Evolutionary conservation across 2,797 vertebrate genomes (phyloP), one percentile per base, ranked within the genome.

Genomic region (Tamandua tetradactyla): DNA sequence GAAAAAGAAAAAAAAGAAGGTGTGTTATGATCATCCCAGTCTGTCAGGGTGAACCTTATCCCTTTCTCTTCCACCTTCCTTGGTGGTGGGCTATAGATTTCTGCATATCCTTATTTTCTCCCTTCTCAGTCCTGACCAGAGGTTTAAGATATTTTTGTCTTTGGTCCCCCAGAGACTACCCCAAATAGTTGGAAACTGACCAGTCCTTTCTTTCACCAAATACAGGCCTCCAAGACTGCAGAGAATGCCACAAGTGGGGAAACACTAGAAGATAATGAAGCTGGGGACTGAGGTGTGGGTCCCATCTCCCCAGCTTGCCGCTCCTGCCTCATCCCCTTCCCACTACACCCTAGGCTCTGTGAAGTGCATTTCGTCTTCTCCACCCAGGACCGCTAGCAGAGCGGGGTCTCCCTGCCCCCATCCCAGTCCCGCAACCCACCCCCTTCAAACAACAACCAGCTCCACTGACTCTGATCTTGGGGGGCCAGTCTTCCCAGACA

Each of bases 1-100:
- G 97, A 99, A 99, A 98, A 99, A 99, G 98, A 99, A 99, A 99
- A 99, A 99, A 99, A 99, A 99, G 99, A 99, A 99, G 99, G 99
- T 99, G 94, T 81, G 76, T 97, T 57, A 18, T 10, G 10, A 57
- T 86, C 42, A 49, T 69, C 18, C 17, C n/a, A 74, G 37, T 37
- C 40, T 83, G 55, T n/a, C 37, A 64, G 49, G 40, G 27, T 91
- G 61, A 74, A 81, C 66, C 27, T 42, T 47, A n/a, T 72, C 37
- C 22, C 9, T 93, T 57, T 91, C 82, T 76, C 27, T 40, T 79
- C 25, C 2, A 71, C 14, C 11, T 79, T 91, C 10, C 52, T 72
- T 68, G 85, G 0, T 94, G 20, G n/a, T 68, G 35, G 82, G 15
- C 4, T 79, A 6, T 1, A 30, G 32, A 68, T 72, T 86, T 91